These are phyloP conservation scores for Drosophila kohkoa DNA, from an alignment of 1,140 invertebrate species.

Conservation along the genomic window DNA sequence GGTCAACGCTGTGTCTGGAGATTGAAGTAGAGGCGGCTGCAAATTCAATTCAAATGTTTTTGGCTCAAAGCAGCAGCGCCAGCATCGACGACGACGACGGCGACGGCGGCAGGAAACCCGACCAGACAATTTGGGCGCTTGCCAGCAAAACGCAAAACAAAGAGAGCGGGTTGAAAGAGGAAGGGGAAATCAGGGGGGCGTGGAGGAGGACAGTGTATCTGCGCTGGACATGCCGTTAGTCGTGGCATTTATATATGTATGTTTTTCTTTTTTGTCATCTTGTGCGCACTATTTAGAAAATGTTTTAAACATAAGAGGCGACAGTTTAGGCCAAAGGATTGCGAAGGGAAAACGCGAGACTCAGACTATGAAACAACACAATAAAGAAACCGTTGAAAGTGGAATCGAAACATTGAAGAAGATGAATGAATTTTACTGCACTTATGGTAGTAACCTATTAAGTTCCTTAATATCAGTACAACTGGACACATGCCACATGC, in stretches of 20 bases:
- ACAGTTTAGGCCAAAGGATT: slow-evolving; percentile 41
- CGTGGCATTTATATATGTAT: slow-evolving; percentile 45
- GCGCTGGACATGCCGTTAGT: slow-evolving; percentile 71
- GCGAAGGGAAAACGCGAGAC: slow-evolving; percentile 17
- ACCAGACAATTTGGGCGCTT: slow-evolving; percentile 69
- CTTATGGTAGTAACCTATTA: slow-evolving; percentile 5
- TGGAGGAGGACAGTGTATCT: slow-evolving; percentile 27
- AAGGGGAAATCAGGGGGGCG: background rate
- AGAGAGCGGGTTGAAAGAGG: background rate
- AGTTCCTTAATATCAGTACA: background rate
- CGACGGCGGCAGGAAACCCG: slow-evolving; percentile 10
- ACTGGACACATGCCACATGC: slow-evolving; percentile 9
- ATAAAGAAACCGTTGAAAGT: slow-evolving; percentile 34
- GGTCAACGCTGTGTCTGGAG: slow-evolving; percentile 71
- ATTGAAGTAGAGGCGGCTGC: slow-evolving; percentile 59
- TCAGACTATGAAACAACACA: background rate
- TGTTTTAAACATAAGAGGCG: slow-evolving; percentile 76
- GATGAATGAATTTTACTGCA: slow-evolving; percentile 39
- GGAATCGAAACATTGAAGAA: slow-evolving; percentile 40
- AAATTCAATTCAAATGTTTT: slow-evolving; percentile 81
- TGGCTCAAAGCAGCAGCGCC: slow-evolving; percentile 41
- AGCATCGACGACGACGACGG: slow-evolving; percentile 5
- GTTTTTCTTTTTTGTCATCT: slow-evolving; percentile 22
- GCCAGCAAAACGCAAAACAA: slow-evolving; percentile 51
- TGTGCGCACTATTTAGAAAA: slow-evolving; percentile 41